Conservation (phyloP, 2,113 vertebrate genomes). For the Cyprinodon variegatus region DNA sequence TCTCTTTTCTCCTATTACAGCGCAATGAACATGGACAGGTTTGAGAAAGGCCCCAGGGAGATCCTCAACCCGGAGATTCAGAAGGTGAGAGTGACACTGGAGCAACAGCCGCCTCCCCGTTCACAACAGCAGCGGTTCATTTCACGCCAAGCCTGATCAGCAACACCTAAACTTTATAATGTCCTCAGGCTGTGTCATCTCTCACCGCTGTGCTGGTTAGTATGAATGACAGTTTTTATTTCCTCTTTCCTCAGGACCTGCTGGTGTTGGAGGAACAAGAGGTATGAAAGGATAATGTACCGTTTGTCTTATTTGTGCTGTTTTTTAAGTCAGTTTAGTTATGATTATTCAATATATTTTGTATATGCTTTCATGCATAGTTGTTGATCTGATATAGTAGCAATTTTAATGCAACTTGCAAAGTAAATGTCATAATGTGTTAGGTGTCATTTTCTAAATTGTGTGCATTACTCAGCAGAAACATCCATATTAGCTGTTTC, state of each 20-base stretch:
- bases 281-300: constrained; percentile 71
- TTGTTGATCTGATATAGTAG: too few relatives aligned
- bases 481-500: neutral
- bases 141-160: constrained; percentile 31
- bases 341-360: too few relatives aligned
- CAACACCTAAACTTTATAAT: constrained; percentile 4
- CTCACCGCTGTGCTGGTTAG: constrained; percentile 2
- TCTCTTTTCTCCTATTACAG: constrained; percentile 68
- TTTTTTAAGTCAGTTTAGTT: too few relatives aligned
- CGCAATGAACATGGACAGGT: constrained; percentile 98
- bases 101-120: neutral
- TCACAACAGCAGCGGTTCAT: constrained; percentile 30
- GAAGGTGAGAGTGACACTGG: constrained; percentile 84
- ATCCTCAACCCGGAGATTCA: constrained; percentile 98
- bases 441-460: neutral
- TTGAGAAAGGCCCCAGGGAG: constrained; percentile 95
- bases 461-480: neutral
- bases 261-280: constrained; percentile 98
- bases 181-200: constrained; percentile 36
- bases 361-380: too few relatives aligned
- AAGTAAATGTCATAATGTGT: too few relatives aligned
- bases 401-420: too few relatives aligned
- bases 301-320: neutral
- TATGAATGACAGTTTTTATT: constrained; percentile 39
- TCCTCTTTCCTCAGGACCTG: constrained; percentile 86